phyloP scores from a whole-genome alignment of 2,797 vertebrate species.

The Danio albolineatus region DNA sequence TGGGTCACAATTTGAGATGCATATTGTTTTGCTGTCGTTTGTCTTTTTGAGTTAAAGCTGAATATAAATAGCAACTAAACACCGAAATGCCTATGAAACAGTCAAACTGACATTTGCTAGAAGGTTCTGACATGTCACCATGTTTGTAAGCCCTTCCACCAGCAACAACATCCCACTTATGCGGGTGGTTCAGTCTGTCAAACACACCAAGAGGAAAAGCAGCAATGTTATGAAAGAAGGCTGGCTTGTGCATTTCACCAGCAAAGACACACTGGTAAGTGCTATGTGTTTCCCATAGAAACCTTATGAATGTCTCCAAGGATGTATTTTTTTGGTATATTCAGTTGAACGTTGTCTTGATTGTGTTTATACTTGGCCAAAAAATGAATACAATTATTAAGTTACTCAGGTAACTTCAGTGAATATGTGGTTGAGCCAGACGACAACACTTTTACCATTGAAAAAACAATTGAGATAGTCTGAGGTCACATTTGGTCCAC shows the following conservation, averaged over 20 bases:
- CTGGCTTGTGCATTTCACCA: slow-evolving; percentile 98
- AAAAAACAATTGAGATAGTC: background rate
- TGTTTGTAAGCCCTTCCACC: slow-evolving; percentile 88
- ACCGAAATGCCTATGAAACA: background rate
- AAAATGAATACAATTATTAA: background rate
- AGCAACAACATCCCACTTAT: slow-evolving; percentile 99
- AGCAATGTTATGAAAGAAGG: slow-evolving; percentile 96
- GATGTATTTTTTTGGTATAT: background rate
- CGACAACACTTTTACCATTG: background rate
- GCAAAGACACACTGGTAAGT: slow-evolving; percentile 93
- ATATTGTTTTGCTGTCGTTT: background rate
- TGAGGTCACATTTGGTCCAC: no score
- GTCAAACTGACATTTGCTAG: slow-evolving; percentile 20
- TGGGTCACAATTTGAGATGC: background rate
- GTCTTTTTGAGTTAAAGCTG: slow-evolving; percentile 3
- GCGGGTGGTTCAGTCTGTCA: slow-evolving; percentile 96
- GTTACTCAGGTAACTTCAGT: background rate
- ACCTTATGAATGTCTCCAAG: slow-evolving; percentile 6
- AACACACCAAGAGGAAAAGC: slow-evolving; percentile 96
- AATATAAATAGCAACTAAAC: background rate
- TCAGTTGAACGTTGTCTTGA: background rate
- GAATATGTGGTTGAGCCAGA: background rate
- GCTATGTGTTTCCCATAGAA: slow-evolving; percentile 10
- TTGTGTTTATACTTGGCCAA: background rate
- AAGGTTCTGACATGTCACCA: slow-evolving; percentile 36